phyloP scores from a whole-genome alignment of 2,113 vertebrate species.

The Ophthalmolycus amberensis region DNA sequence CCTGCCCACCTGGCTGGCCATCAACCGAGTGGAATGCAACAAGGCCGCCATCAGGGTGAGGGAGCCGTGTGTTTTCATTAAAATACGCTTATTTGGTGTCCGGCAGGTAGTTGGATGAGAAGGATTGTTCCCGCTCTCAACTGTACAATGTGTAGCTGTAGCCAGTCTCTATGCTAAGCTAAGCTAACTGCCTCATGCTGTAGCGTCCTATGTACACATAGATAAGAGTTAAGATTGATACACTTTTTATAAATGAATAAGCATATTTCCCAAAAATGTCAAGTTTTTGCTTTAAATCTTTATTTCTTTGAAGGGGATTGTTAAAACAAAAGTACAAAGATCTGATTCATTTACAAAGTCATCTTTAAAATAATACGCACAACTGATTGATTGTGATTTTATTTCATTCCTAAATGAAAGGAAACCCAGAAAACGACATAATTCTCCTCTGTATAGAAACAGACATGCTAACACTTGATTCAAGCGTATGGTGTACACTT shows the following conservation, averaged over 20 bases:
- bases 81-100: not conserved
- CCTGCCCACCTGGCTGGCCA: slow-evolving; percentile 98
- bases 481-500: too few relatives aligned
- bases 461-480: not conserved
- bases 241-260: too few relatives aligned
- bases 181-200: not conserved
- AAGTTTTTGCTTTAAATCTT: not conserved
- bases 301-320: not conserved
- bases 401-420: not conserved
- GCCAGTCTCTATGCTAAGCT: not conserved
- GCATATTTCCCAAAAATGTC: not conserved
- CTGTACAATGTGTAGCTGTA: not conserved
- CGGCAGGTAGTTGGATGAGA: not conserved
- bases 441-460: not conserved
- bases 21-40: slow-evolving; percentile 97
- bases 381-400: not conserved
- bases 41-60: slow-evolving; percentile 97
- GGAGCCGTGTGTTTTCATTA: not conserved
- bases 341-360: not conserved
- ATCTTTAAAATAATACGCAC: not conserved
- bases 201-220: not conserved
- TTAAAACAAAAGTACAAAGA: slow-evolving; percentile 4
- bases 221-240: too few relatives aligned
- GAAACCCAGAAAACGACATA: not conserved
- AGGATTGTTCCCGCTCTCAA: not conserved